Evolutionary conservation across 2,888 invertebrate genomes (phyloP).

Genomic region (Orthosia gracilis): DNA sequence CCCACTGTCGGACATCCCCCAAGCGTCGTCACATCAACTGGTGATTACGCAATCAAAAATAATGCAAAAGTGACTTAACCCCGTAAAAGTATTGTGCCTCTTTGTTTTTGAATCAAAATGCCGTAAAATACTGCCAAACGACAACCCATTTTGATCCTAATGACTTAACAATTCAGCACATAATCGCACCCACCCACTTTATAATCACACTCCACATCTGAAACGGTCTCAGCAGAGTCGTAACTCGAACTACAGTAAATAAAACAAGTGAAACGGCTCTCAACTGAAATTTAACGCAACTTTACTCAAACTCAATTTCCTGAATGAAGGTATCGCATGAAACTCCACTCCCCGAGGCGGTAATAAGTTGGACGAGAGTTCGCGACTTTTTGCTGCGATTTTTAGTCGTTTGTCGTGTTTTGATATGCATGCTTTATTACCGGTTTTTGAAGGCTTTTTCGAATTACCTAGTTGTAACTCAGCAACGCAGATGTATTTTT

Average conservation of each 20-base stretch:
- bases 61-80: too few species aligned
- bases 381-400: constrained; percentile 46
- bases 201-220: constrained; percentile 22
- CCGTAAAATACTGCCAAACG: too few species aligned
- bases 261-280: constrained; percentile 50
- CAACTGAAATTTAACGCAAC: constrained; percentile 61
- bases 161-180: background rate
- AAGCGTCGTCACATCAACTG: too few species aligned
- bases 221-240: constrained; percentile 43
- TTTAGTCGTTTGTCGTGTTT: constrained; percentile 8
- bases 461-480: too few species aligned
- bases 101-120: too few species aligned
- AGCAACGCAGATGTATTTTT: too few species aligned
- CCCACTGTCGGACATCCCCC: too few species aligned
- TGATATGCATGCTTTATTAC: background rate
- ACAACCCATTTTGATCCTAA: background rate
- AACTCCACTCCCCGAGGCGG: constrained; percentile 49
- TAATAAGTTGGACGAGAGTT: constrained; percentile 22
- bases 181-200: background rate
- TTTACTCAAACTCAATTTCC: constrained; percentile 72
- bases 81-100: too few species aligned
- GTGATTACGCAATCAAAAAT: too few species aligned
- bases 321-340: constrained; percentile 63
- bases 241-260: constrained; percentile 43
- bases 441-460: background rate